Percentiles rank a stretch among this genome's conserved stretches.
Conservation (phyloP, 2,113 vertebrate genomes). For the Tupaia chinensis region DNA sequence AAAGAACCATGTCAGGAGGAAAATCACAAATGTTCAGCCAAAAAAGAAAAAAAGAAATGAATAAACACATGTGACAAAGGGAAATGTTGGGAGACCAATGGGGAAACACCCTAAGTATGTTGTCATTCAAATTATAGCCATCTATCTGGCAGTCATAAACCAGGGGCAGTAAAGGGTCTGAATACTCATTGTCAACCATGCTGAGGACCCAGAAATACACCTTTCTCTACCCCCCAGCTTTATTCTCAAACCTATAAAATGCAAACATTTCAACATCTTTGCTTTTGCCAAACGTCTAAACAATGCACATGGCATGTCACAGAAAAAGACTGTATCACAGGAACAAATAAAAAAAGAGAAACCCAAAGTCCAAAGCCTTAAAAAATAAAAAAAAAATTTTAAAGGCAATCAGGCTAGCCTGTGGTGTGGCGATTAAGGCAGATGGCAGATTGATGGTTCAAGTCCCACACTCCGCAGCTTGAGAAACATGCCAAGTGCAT, state of each 20-base stretch:
- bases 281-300: slow-evolving; percentile 8
- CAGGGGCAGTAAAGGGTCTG: not conserved
- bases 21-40: slow-evolving; percentile 34
- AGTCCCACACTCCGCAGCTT: no score
- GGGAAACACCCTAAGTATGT: not conserved
- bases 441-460: no score
- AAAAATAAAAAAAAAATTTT: not conserved
- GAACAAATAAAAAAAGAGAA: slow-evolving; percentile 41
- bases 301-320: not conserved
- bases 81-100: not conserved
- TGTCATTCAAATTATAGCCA: not conserved
- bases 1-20: slow-evolving; percentile 16
- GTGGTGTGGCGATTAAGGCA: no score
- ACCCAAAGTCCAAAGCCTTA: not conserved
- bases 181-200: not conserved
- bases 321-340: not conserved
- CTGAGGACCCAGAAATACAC: not conserved
- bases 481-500: no score
- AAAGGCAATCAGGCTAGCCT: no score
- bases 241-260: not conserved
- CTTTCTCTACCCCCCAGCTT: not conserved
- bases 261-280: slow-evolving; percentile 26
- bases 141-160: not conserved
- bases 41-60: slow-evolving; percentile 11
- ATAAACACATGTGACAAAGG: not conserved